Conservation (phyloP, 2,797 vertebrate genomes). For the Pyrocephalus nanus region DNA sequence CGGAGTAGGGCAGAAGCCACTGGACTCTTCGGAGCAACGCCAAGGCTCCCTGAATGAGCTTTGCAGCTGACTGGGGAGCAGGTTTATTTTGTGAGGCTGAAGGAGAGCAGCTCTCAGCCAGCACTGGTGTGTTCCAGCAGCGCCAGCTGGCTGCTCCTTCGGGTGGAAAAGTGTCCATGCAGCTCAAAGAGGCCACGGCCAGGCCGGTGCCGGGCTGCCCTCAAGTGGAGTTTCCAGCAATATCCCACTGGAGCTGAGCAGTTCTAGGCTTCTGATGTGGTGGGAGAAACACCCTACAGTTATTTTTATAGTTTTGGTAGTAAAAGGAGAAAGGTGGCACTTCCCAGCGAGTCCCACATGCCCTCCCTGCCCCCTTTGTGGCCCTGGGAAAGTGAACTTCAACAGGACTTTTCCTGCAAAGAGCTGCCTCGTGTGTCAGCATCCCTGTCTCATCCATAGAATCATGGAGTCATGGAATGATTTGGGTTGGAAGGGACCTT, state of each 20-base stretch:
- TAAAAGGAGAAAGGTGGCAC: rapidly evolving
- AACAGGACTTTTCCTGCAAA: not conserved
- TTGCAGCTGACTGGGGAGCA: rapidly evolving
- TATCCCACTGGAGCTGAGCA: rapidly evolving
- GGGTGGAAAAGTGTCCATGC: no score
- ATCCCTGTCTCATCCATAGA: not conserved
- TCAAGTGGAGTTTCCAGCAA: not conserved
- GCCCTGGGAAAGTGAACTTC: not conserved
- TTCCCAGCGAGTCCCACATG: not conserved
- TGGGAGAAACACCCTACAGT: rapidly evolving
- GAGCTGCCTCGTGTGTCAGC: not conserved
- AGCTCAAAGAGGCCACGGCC: not conserved
- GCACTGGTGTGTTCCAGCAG: not conserved
- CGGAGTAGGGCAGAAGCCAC: rapidly evolving
- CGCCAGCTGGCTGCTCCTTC: not conserved
- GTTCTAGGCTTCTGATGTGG: no score
- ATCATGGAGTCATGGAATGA: not conserved
- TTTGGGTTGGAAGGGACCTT: not conserved
- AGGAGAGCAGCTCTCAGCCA: not conserved
- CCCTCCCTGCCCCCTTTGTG: rapidly evolving
- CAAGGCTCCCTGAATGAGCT: rapidly evolving
- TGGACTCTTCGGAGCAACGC: rapidly evolving
- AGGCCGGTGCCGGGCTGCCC: not conserved
- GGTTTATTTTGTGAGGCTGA: not conserved
- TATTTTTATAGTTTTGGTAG: rapidly evolving